Base-by-base conservation (phyloP, 2,888 invertebrate genomes). In the Cloeon dipterum region DNA sequence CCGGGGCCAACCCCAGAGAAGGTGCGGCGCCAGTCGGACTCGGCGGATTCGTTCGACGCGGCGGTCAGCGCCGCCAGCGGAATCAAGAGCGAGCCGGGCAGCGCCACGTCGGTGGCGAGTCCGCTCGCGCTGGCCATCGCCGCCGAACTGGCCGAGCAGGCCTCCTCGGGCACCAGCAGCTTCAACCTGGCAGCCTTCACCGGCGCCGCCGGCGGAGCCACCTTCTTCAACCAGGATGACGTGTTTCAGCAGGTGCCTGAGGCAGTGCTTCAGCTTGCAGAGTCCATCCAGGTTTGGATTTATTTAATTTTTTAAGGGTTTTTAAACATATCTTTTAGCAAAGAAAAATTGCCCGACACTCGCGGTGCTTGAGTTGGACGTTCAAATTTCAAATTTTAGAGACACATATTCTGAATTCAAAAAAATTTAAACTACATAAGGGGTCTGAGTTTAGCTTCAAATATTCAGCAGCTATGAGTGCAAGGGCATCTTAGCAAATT, bases 241-340 rank as follows among this genome's bases (percentile, higher is more conserved):
- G 72, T 74, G n/a, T 79, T 68, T 45, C 65, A 78, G 41, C 72
- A 71, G 47, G 73, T 74, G 21, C 53, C 58, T 38, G 74, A 74
- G 45, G 68, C 70, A 17, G 73, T 75, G 60, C 57, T 75, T 20
- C 74, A 74, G 48, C 49, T 61, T 38, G 49, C 48, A 8, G 59
- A 61, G 40, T 53, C 58, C 19, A 57, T 60, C 41, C 60, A 60
- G 50, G 59, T 58, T 25, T 25, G 8, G 10, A 25, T 8, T 25
- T 25, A 25, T 25, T 8, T 10, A 25, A 10, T 10, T 8, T n/a
- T n/a, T n/a, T n/a, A n/a, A n/a, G n/a, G n/a, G n/a, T n/a, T n/a
- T n/a, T n/a, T n/a, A n/a, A n/a, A n/a, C n/a, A n/a, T n/a, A n/a
- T n/a, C n/a, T n/a, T n/a, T n/a, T n/a, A n/a, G n/a, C n/a, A n/a